Conservation (phyloP, 2,113 vertebrate genomes). For the Phaethornis superciliosus region DNA sequence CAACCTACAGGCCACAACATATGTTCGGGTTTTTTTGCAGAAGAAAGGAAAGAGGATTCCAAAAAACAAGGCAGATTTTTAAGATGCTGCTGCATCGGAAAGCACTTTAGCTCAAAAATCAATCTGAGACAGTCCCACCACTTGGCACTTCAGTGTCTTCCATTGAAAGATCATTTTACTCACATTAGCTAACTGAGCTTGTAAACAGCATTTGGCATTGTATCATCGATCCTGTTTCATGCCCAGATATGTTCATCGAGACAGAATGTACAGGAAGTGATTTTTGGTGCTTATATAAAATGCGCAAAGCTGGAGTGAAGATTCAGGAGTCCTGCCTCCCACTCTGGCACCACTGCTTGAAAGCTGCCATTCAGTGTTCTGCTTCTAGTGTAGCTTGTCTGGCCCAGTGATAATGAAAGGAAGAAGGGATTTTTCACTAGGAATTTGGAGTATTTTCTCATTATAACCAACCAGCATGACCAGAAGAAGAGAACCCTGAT, state of each 20-base stretch:
- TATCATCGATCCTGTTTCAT: background rate
- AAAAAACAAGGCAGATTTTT: background rate
- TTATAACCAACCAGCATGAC: constrained; percentile 42
- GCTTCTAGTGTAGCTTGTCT: background rate
- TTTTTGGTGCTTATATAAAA: background rate
- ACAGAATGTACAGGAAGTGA: background rate
- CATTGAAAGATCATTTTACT: background rate
- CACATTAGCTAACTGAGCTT: background rate
- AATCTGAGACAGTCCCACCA: background rate
- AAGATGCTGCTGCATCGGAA: background rate
- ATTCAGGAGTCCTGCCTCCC: background rate
- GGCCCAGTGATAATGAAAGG: constrained; percentile 31
- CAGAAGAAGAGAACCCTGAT: constrained; percentile 30
- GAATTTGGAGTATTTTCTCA: constrained; percentile 66
- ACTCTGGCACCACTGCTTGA: background rate
- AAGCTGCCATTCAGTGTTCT: background rate
- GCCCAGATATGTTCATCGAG: background rate
- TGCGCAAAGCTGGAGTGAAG: background rate
- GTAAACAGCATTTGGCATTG: background rate
- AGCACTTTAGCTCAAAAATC: background rate
- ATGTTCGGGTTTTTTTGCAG: background rate
- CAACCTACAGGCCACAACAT: background rate
- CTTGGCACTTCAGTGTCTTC: background rate
- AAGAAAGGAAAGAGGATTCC: background rate
- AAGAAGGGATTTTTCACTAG: constrained; percentile 44